Percentiles rank a stretch among this genome's conserved stretches.
Evolutionary conservation across 2,888 invertebrate genomes (phyloP).

Genomic region (Lasioglossum morio): DNA sequence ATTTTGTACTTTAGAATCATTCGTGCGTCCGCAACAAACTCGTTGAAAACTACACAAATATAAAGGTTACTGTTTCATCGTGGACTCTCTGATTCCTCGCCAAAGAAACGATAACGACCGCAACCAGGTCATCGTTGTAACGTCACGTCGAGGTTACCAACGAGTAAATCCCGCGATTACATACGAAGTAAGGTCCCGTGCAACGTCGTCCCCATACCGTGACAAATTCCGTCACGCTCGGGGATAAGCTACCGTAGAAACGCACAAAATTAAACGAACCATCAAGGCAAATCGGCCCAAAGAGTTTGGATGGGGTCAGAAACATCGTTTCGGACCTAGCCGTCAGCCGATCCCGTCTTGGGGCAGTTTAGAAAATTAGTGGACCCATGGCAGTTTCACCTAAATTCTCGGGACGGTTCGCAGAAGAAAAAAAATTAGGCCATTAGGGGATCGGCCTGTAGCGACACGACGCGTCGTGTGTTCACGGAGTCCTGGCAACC

Average conservation of each 20-base stretch:
- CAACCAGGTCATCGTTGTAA: neutral
- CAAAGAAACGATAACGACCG: neutral
- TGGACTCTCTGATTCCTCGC: neutral
- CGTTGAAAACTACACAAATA: neutral
- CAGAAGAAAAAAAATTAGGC: slow-evolving; percentile 54
- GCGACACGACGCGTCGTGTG: slow-evolving; percentile 43
- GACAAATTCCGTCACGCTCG: neutral
- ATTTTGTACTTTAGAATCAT: neutral
- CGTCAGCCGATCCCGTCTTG: neutral
- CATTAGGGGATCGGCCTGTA: slow-evolving; percentile 49
- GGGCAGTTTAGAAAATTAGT: neutral
- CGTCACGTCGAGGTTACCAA: neutral
- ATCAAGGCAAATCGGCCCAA: slow-evolving; percentile 4
- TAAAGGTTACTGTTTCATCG: neutral
- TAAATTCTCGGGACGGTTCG: slow-evolving; percentile 39
- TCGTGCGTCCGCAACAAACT: neutral
- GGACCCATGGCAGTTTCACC: neutral
- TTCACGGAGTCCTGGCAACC: slow-evolving; percentile 37
- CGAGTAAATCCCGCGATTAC: neutral
- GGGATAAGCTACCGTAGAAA: neutral
- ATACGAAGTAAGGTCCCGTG: too few relatives aligned
- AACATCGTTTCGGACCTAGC: neutral
- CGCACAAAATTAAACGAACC: neutral
- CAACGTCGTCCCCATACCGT: neutral
- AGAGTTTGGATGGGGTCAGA: neutral